Evolutionary conservation across 2,113 vertebrate species (phyloP), one percentile per base, ranked within the genome.

Genomic region (Capreolus pygargus): DNA sequence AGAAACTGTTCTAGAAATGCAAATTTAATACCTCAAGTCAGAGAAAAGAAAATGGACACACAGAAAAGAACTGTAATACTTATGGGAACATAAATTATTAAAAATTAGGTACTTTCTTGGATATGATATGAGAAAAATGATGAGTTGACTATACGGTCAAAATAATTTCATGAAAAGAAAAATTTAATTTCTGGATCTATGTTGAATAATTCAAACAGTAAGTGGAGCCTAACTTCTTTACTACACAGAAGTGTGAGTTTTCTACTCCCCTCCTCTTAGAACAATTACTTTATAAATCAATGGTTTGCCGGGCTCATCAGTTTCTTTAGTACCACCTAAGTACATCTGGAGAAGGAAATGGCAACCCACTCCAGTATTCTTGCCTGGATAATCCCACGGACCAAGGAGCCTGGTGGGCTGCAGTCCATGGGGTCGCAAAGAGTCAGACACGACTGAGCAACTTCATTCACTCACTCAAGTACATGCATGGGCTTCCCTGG

Each of bases 121-220:
- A 94, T 61, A 85, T 55, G 16, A 88, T 1, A 81, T 0, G 0
- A 88, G 12, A 25, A 50, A 58, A 97, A 97, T 52, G 95, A 94
- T 74, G n/a, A 98, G 30, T 14, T 96, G 94, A 96, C 57, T 89
- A 87, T 83, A 96, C 97, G 61, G 91, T 96, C 97, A 98, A 98
- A 97, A 96, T 58, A 96, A 94, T 0, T 8, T 97, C 93, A 97
- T 91, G 94, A 89, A 98, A 98, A 98, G 97, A 97, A 98, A 97
- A 98, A 97, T 96, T 97, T 93, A 97, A 98, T 61, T 64, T 98
- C 89, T 61, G 57, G 52, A 94, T 23, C 74, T 94, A 95, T 93
- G 98, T 50, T 98, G 92, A 90, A 97, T 97, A 98, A 89, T 98
- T 97, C 86, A 96, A 97, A 94, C 97, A 98, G 98, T 98, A 92